Percentiles rank a stretch among this genome's conserved stretches.
These are phyloP conservation scores for Trematomus loennbergii DNA, from an alignment of 2,113 vertebrate species.

Conservation along the genomic window DNA sequence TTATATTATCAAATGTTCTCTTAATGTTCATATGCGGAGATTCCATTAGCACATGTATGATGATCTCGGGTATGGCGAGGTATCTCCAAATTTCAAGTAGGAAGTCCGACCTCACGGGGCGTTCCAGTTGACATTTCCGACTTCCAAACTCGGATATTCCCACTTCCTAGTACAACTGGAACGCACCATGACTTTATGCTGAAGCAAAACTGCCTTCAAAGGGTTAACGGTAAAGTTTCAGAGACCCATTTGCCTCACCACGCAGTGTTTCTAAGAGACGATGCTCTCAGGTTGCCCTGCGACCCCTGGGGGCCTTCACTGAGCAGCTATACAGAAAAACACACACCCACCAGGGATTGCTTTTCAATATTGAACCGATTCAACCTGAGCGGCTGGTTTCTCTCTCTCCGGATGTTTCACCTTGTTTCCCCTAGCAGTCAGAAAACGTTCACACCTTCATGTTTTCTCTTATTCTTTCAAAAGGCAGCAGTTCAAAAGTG, in stretches of 20 bases:
- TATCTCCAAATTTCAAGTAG: no score
- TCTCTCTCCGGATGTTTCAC: neutral
- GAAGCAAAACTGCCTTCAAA: constrained; percentile 15
- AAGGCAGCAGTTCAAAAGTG: neutral
- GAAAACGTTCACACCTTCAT: neutral
- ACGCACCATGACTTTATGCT: neutral
- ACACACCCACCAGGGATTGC: constrained; percentile 31
- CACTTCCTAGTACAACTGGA: no score
- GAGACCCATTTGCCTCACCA: constrained; percentile 8
- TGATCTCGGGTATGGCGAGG: no score
- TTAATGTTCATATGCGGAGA: no score
- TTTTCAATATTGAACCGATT: constrained; percentile 34
- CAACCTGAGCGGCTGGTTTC: constrained; percentile 14
- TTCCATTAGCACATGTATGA: no score
- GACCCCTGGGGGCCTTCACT: neutral
- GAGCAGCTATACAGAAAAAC: constrained; percentile 42
- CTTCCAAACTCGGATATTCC: no score
- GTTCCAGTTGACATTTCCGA: no score
- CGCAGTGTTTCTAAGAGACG: constrained; percentile 34
- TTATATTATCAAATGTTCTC: no score
- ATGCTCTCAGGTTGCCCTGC: constrained; percentile 39
- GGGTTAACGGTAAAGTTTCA: constrained; percentile 17
- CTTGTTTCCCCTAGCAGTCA: neutral
- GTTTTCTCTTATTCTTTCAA: neutral
- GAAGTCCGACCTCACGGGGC: no score